Percentiles rank a stretch among this genome's conserved stretches.
phyloP scores from a whole-genome alignment of 2,888 invertebrate genomes.

The Luperina nickerlii region DNA sequence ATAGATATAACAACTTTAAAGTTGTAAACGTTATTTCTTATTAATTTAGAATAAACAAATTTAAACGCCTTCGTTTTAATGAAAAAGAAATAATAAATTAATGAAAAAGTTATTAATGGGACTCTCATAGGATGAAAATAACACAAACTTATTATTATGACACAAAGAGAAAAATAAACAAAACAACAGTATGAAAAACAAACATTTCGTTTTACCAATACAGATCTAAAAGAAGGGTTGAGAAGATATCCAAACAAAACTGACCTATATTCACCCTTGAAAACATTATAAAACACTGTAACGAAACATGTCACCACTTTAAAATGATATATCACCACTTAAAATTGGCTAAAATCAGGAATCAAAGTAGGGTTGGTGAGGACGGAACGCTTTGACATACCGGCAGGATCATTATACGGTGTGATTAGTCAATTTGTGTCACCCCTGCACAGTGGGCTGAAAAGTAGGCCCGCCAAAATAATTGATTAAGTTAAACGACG shows the following conservation, averaged over 20 bases:
- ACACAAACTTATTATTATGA: background rate
- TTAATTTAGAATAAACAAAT: background rate
- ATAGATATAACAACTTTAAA: too few species aligned
- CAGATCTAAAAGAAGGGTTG: background rate
- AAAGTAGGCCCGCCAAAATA: constrained; percentile 75
- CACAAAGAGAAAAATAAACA: background rate
- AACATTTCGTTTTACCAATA: background rate
- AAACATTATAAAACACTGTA: constrained; percentile 48
- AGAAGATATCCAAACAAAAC: constrained; percentile 10
- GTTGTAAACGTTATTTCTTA: background rate
- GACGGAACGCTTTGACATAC: constrained; percentile 70
- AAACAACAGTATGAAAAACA: background rate
- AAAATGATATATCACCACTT: constrained; percentile 81
- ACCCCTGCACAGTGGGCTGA: constrained; percentile 73
- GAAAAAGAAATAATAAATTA: background rate
- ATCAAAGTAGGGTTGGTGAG: constrained; percentile 81
- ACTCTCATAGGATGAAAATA: background rate
- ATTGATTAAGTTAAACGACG: constrained; percentile 88
- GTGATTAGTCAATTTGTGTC: constrained; percentile 86
- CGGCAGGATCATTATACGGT: constrained; percentile 79
- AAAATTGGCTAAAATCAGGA: constrained; percentile 77
- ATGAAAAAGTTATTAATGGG: background rate
- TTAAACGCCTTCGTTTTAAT: background rate
- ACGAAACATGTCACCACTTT: constrained; percentile 78
- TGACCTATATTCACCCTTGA: constrained; percentile 56